phyloP scores from a whole-genome alignment of 1,140 invertebrate species.

The Contarinia nasturtii region DNA sequence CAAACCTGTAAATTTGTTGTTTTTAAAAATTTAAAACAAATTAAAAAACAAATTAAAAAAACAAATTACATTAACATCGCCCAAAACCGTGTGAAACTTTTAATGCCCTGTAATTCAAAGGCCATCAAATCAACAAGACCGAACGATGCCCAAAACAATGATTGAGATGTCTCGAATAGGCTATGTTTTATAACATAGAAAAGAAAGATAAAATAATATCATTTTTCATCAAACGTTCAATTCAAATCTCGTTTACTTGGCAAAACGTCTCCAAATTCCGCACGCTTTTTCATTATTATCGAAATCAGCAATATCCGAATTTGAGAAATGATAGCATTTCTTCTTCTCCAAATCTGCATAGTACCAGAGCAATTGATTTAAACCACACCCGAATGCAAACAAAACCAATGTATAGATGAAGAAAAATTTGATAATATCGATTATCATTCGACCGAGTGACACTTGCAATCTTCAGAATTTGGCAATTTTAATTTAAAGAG shows the following conservation, averaged over 20 bases:
- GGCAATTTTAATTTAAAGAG: no score
- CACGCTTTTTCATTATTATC: conserved; percentile 64
- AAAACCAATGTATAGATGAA: conserved; percentile 79
- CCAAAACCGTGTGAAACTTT: conserved; percentile 76
- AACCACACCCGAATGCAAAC: conserved; percentile 77
- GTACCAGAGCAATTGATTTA: conserved; percentile 90
- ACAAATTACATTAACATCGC: conserved; percentile 64
- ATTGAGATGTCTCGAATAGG: conserved; percentile 84
- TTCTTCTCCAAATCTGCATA: conserved; percentile 76
- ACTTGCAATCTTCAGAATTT: no score
- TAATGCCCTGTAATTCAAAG: conserved; percentile 70
- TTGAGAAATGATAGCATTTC: conserved; percentile 57
- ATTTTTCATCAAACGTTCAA: no score
- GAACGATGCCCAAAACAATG: conserved; percentile 86
- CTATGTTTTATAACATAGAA: conserved; percentile 26
- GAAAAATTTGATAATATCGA: conserved; percentile 87
- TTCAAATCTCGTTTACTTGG: conserved; percentile 58
- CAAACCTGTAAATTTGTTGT: no score
- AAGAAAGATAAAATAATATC: no score
- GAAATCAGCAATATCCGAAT: conserved; percentile 44
- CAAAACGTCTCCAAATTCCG: conserved; percentile 66
- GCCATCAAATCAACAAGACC: conserved; percentile 73
- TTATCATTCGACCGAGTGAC: conserved; percentile 76
- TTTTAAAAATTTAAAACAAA: no score
- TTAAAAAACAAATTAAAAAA: no score